Evolutionary conservation across 2,797 vertebrate species (phyloP).

Genomic region (Anguilla marmorata): DNA sequence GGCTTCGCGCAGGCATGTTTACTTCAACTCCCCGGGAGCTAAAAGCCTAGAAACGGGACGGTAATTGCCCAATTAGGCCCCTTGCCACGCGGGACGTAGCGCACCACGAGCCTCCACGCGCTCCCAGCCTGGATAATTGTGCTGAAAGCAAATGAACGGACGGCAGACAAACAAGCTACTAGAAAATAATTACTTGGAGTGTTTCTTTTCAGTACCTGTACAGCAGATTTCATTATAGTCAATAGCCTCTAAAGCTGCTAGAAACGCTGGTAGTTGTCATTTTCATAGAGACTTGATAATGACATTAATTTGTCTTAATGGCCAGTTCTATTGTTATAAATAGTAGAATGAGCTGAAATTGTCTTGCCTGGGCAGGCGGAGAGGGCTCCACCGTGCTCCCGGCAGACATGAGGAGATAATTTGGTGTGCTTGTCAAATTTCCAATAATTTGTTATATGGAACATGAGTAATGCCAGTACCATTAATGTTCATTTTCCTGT

Average conservation of each 20-base stretch:
- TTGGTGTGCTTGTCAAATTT: conserved; percentile 99
- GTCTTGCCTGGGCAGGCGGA: conserved; percentile 98
- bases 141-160: conserved; percentile 99
- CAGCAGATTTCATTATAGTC: conserved; percentile 99
- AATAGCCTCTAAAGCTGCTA: conserved; percentile 99
- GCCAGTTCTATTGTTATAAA: conserved; percentile 99
- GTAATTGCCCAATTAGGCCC: conserved; percentile 99
- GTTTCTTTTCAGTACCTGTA: conserved; percentile 99
- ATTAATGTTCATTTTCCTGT: conserved; percentile 99
- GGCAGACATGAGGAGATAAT: conserved; percentile 98
- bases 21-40: conserved; percentile 88
- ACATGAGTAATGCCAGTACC: conserved; percentile 99
- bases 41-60: conserved; percentile 95
- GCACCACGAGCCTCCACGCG: conserved; percentile 80
- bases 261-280: conserved; percentile 99
- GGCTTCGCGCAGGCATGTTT: conserved; percentile 79
- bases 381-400: conserved; percentile 93
- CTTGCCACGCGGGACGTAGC: conserved; percentile 83
- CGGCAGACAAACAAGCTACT: conserved; percentile 99
- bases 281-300: conserved; percentile 99
- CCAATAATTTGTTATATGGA: conserved; percentile 99
- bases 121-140: conserved; percentile 92
- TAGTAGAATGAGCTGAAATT: conserved; percentile 99
- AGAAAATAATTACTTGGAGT: conserved; percentile 99
- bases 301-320: conserved; percentile 99